Conservation (phyloP, 2,888 invertebrate genomes). For the Cylindroiulus punctatus region DNA sequence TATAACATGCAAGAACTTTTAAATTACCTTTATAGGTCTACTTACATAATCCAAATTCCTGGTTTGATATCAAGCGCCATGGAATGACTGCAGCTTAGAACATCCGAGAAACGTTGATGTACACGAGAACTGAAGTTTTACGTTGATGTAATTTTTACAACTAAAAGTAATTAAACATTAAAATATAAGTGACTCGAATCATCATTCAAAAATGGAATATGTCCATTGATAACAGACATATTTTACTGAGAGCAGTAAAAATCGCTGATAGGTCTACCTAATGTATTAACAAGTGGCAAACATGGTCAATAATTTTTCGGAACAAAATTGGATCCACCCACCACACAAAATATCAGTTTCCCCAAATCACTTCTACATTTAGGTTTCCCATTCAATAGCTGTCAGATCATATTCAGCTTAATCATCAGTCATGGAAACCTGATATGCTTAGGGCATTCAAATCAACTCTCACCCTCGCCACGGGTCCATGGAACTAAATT, state of each 20-base stretch:
- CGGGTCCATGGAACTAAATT: neutral
- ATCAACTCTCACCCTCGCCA: neutral
- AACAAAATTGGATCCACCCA: too few species aligned
- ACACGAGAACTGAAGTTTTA: neutral
- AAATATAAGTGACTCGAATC: neutral
- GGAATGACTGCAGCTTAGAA: neutral
- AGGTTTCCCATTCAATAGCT: neutral
- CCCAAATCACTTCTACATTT: neutral
- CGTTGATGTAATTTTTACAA: neutral
- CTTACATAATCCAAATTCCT: constrained; percentile 10
- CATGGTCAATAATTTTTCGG: too few species aligned
- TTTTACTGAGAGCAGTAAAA: too few species aligned
- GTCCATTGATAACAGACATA: too few species aligned
- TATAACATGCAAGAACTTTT: neutral
- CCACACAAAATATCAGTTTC: too few species aligned
- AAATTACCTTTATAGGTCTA: neutral
- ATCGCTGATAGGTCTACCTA: too few species aligned
- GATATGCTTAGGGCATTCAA: neutral
- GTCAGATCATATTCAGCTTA: neutral
- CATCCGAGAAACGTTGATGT: neutral
- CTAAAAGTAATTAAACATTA: neutral
- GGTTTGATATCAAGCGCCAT: neutral
- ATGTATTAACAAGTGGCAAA: too few species aligned
- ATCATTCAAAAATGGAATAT: too few species aligned
- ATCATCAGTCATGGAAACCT: neutral